phyloP scores from a whole-genome alignment of 53 echinoderm and acorn worm species.

The Zoroaster sp. region DNA sequence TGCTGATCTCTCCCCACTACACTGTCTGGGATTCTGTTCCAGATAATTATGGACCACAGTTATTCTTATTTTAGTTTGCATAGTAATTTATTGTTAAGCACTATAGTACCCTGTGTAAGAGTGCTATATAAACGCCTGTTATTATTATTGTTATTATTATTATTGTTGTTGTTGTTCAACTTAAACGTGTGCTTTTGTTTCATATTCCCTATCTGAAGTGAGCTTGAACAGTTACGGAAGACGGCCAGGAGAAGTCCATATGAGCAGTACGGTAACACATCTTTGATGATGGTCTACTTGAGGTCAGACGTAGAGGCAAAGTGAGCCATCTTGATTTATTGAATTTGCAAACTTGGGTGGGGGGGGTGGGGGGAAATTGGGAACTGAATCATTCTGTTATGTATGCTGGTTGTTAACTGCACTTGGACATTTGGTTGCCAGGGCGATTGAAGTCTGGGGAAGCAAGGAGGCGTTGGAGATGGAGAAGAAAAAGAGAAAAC shows the following conservation, averaged over 20 bases:
- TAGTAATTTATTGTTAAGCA: too few relatives aligned
- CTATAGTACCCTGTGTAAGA: too few relatives aligned
- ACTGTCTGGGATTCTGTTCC: too few relatives aligned
- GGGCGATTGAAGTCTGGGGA: conserved; percentile 92
- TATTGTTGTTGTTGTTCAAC: too few relatives aligned
- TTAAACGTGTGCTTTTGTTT: too few relatives aligned
- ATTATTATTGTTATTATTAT: too few relatives aligned
- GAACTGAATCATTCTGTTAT: too few relatives aligned
- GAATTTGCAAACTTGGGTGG: neutral
- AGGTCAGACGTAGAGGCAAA: conserved; percentile 89
- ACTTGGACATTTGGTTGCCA: conserved; percentile 18
- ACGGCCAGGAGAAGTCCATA: conserved; percentile 87
- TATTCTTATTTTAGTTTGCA: too few relatives aligned
- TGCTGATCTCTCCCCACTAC: too few relatives aligned
- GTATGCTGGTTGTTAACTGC: neutral
- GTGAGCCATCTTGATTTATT: conserved; percentile 59
- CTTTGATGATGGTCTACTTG: conserved; percentile 78
- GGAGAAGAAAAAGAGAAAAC: conserved; percentile 70
- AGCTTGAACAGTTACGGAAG: conserved; percentile 79
- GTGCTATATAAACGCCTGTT: too few relatives aligned
- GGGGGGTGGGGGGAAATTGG: too few relatives aligned
- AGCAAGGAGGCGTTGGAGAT: conserved; percentile 83
- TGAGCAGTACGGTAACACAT: conserved; percentile 66
- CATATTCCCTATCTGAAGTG: conserved; percentile 38
- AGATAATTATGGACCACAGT: too few relatives aligned